Conservation (phyloP, 1,140 invertebrate genomes). For the Tenebrio molitor region DNA sequence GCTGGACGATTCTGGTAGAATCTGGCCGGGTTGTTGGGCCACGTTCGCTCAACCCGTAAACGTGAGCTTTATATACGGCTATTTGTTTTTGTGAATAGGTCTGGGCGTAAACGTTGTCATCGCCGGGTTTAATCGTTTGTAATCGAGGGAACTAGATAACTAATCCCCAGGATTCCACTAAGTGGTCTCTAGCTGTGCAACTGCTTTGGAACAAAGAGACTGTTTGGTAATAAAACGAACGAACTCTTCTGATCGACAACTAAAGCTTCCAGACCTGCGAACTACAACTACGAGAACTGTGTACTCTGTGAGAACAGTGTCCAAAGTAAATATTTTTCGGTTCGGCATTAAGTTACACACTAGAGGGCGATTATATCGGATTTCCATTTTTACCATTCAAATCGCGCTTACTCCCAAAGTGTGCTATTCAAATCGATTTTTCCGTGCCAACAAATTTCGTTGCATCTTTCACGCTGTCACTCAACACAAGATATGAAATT, state of each 20-base stretch:
- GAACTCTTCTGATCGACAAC: too few relatives aligned
- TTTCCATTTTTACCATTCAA: too few relatives aligned
- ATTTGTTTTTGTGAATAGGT: constrained; percentile 30
- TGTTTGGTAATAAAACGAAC: too few relatives aligned
- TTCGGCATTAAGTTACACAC: not conserved
- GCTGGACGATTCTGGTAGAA: too few relatives aligned
- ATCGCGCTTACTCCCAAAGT: too few relatives aligned
- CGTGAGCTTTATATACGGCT: constrained; percentile 6
- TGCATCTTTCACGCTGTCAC: too few relatives aligned
- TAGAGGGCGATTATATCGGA: constrained; percentile 1
- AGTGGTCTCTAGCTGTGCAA: not conserved
- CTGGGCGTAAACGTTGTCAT: constrained; percentile 24
- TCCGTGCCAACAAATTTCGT: too few relatives aligned
- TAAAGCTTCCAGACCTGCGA: too few relatives aligned
- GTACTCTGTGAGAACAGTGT: not conserved
- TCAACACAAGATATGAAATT: too few relatives aligned
- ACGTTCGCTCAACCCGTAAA: not conserved
- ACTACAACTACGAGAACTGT: too few relatives aligned
- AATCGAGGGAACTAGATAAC: constrained; percentile 16
- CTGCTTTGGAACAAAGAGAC: not conserved
- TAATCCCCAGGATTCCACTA: constrained; percentile 10
- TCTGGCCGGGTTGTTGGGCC: too few relatives aligned
- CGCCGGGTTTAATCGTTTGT: constrained; percentile 24
- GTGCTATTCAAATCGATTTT: too few relatives aligned
- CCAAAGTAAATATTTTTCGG: constrained; percentile 22